These are phyloP conservation scores for Notothenia coriiceps DNA, from an alignment of 2,113 vertebrate species.

Conservation along the genomic window DNA sequence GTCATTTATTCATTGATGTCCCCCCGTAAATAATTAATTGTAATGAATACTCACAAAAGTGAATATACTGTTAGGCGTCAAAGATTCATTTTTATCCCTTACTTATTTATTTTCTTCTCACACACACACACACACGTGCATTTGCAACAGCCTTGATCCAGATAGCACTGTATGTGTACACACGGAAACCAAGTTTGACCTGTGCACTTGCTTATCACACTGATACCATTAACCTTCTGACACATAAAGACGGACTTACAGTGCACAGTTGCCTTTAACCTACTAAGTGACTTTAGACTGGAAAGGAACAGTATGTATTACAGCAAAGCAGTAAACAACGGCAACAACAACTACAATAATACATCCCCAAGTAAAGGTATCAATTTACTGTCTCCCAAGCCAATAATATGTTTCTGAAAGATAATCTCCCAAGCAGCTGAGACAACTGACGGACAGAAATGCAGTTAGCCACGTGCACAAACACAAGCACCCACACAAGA, in stretches of 20 bases:
- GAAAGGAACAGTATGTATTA: background rate
- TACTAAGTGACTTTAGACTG: background rate
- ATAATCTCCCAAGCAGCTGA: conserved; percentile 34
- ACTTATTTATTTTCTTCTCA: background rate
- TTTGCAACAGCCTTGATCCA: background rate
- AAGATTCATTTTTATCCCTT: background rate
- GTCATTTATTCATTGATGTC: background rate
- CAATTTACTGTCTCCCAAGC: background rate
- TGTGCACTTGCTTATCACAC: conserved; percentile 20
- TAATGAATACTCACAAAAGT: background rate
- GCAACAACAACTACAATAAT: background rate
- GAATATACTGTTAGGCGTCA: background rate
- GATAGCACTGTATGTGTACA: background rate
- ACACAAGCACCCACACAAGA: conserved; percentile 18
- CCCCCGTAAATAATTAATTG: background rate
- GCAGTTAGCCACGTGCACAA: background rate
- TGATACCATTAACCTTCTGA: conserved; percentile 12
- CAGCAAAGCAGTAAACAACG: background rate
- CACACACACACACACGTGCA: too few species aligned
- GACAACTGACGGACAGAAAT: conserved; percentile 29
- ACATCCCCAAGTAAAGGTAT: conserved; percentile 10
- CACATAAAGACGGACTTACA: background rate
- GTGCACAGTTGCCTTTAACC: conserved; percentile 9
- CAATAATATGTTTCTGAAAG: conserved; percentile 22
- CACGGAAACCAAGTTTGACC: conserved; percentile 2